Conservation (phyloP, 2,113 vertebrate genomes). For the Plotosus lineatus region DNA sequence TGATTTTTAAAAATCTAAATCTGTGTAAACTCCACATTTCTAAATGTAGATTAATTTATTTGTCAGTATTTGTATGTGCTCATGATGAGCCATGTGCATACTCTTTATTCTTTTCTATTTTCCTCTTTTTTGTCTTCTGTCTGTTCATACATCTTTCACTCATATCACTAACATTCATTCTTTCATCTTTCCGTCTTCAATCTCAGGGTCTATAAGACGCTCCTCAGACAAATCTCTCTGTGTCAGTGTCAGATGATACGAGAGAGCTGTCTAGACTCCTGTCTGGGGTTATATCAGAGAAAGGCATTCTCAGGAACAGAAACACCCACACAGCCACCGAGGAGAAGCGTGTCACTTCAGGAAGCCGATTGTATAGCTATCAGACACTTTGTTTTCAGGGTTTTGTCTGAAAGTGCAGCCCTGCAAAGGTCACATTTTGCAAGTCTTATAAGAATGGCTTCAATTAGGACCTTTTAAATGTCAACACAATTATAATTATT, state of each 20-base stretch:
- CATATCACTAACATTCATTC: slow-evolving; percentile 32
- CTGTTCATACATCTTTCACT: slow-evolving; percentile 21
- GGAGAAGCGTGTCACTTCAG: neutral
- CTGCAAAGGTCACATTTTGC: slow-evolving; percentile 81
- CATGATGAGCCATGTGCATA: neutral
- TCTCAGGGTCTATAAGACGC: slow-evolving; percentile 41
- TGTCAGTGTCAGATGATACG: slow-evolving; percentile 27
- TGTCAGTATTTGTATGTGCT: neutral
- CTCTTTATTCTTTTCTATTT: neutral
- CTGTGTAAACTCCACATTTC: neutral
- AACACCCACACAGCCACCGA: neutral
- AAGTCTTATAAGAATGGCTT: slow-evolving; percentile 77
- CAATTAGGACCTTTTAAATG: slow-evolving; percentile 81
- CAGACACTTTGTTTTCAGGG: neutral
- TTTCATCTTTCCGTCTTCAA: slow-evolving; percentile 45
- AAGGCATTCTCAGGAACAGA: neutral
- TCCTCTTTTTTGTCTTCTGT: neutral
- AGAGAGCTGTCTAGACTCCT: slow-evolving; percentile 44
- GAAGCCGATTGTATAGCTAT: neutral
- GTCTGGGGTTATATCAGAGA: slow-evolving; percentile 31
- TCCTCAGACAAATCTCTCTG: neutral
- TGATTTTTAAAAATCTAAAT: no score
- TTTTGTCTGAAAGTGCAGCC: slow-evolving; percentile 5
- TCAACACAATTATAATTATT: slow-evolving; percentile 71
- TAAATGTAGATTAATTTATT: slow-evolving; percentile 8